Evolutionary conservation across 2,888 invertebrate species (phyloP).

Genomic region (Lithosia quadra): DNA sequence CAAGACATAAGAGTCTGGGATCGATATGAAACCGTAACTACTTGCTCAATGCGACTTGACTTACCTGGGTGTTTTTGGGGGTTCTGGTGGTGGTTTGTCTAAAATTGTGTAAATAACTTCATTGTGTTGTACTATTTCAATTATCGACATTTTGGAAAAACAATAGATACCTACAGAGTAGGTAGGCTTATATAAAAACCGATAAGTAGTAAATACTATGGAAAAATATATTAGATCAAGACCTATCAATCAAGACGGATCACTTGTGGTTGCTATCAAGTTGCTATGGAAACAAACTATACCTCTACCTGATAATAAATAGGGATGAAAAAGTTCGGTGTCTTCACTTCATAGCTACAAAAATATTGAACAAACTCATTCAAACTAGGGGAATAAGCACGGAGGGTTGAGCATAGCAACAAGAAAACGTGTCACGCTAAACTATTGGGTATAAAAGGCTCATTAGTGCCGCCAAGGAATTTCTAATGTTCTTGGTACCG

Average conservation of each 20-base stretch:
- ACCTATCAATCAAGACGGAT: neutral
- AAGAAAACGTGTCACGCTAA: no score
- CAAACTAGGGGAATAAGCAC: no score
- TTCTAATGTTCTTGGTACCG: no score
- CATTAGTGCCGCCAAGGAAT: no score
- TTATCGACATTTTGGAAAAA: conserved; percentile 85
- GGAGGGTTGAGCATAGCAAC: no score
- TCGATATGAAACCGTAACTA: neutral
- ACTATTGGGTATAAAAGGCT: no score
- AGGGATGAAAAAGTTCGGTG: no score
- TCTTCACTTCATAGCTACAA: no score
- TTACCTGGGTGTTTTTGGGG: conserved; percentile 84
- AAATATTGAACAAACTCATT: no score
- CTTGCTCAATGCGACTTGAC: no score
- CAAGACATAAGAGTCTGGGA: no score
- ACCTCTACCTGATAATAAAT: no score
- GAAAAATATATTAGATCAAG: neutral
- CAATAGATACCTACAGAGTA: conserved; percentile 1
- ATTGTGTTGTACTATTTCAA: conserved; percentile 88
- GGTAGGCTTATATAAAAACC: conserved; percentile 3
- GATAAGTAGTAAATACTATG: neutral
- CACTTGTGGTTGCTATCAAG: neutral
- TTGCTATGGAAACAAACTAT: conserved; percentile 3
- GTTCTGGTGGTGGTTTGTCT: conserved; percentile 78
- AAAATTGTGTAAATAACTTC: conserved; percentile 89